phyloP scores from a whole-genome alignment of 2,113 vertebrate genomes.

The Shinisaurus crocodilurus region DNA sequence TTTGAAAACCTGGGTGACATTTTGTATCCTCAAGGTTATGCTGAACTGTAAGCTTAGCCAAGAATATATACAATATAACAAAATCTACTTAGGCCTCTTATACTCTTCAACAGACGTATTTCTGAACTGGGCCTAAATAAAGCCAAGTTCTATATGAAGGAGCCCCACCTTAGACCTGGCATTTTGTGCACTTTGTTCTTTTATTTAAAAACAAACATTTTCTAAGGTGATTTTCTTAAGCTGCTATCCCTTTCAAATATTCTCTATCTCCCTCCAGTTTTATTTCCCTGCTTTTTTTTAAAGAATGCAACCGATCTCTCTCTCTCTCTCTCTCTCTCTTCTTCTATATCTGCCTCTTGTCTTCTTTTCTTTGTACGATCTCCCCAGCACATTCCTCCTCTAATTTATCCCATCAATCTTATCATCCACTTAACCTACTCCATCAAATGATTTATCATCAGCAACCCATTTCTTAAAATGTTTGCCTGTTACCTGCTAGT shows the following conservation, averaged over 20 bases:
- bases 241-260: not conserved
- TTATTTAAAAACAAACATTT: not conserved
- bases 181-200: too few species aligned
- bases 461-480: conserved; percentile 13
- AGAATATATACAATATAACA: conserved; percentile 10
- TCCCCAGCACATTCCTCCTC: not conserved
- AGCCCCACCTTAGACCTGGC: not conserved
- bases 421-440: not conserved
- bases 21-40: conserved; percentile 16
- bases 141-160: not conserved
- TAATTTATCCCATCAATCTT: accelerated
- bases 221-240: not conserved
- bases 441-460: not conserved
- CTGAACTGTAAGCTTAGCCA: conserved; percentile 7
- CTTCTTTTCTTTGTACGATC: not conserved
- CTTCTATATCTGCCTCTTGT: conserved; percentile 15
- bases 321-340: not conserved
- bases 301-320: not conserved
- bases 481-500: not conserved
- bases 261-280: not conserved
- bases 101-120: not conserved
- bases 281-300: not conserved
- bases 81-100: conserved; percentile 6
- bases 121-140: conserved; percentile 2
- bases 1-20: conserved; percentile 42